phyloP scores from a whole-genome alignment of 2,888 invertebrate genomes.

The Campoplex capitator region DNA sequence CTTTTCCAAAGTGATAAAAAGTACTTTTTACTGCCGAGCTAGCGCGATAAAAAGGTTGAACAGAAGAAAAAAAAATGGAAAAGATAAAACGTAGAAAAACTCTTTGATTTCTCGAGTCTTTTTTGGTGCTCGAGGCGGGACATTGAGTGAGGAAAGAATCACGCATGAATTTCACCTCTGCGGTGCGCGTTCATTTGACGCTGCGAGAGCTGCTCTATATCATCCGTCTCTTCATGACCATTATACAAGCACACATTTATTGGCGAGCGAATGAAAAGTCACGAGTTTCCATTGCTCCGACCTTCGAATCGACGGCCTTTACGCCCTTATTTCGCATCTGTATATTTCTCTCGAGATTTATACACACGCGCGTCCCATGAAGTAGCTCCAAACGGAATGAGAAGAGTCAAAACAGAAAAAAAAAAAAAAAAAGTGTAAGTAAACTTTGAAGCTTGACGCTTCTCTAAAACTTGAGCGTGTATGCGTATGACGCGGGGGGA shows the following conservation, averaged over 20 bases:
- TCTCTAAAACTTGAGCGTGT: constrained; percentile 15
- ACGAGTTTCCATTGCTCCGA: too few species aligned
- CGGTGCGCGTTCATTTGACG: constrained; percentile 72
- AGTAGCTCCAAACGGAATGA: constrained; percentile 44
- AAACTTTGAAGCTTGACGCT: constrained; percentile 45
- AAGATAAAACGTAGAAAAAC: constrained; percentile 28
- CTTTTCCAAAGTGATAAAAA: not conserved
- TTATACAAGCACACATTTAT: constrained; percentile 6
- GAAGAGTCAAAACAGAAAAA: not conserved
- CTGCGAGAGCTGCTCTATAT: constrained; percentile 42
- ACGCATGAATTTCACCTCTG: constrained; percentile 48
- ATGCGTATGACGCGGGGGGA: not conserved
- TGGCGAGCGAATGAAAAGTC: not conserved
- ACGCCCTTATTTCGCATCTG: not conserved
- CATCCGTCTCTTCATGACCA: constrained; percentile 37
- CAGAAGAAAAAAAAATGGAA: constrained; percentile 25
- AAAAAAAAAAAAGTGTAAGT: constrained; percentile 47
- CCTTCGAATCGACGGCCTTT: not conserved
- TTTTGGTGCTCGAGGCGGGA: constrained; percentile 32
- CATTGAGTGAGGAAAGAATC: constrained; percentile 35
- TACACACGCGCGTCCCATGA: not conserved
- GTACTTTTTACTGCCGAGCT: not conserved
- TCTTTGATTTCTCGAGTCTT: constrained; percentile 67
- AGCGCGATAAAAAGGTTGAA: constrained; percentile 20
- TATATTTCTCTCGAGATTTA: not conserved